Evolutionary conservation across 2,888 invertebrate genomes (phyloP), one percentile per base, ranked within the genome.

Genomic region (Cosmia trapezina): DNA sequence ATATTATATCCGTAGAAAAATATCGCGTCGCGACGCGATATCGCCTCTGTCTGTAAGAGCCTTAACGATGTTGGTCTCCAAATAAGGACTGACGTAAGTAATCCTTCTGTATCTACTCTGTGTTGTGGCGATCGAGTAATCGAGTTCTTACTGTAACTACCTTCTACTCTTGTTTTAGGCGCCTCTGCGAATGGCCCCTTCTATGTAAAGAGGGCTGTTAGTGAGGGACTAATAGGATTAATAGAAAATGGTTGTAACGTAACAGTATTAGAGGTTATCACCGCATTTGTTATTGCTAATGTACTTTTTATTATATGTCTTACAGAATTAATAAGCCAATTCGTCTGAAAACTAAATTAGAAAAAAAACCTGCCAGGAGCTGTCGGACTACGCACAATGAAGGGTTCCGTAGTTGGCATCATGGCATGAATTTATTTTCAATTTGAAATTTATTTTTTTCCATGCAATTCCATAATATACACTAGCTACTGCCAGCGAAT

Each of bases 111-210:
- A 56, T 6, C 0, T 0, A 7, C 37, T 14, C 19, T 59, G 14
- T 51, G 1, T 19, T 51, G 22, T 67, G 28, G 12, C 57, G 79
- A 80, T 83, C 67, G 62, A 87, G 88, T 89, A 90, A 91, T 91
- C 86, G 88, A 89, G 87, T 89, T 89, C 81, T 73, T 75, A 71
- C 76, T 73, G 73, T 83, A 85, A 86, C 78, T 85, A 75, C 83
- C 76, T 76, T 87, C 87, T 87, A 87, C 73, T 81, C 82, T 73
- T 81, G 81, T 86, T 87, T 85, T 75, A 86, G 85, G 61, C 72
- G 72, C 69, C 68, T 77, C 64, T 61, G 59, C 9, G 56, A 85
- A 81, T 68, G 59, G 81, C 63, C 69, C 71, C 74, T 68, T 73
- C 76, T 68, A 70, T 78, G 76, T 78, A 68, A 77, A 85, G 70